phyloP scores from a whole-genome alignment of 2,888 invertebrate species.

The Neuroscelio doddi region DNA sequence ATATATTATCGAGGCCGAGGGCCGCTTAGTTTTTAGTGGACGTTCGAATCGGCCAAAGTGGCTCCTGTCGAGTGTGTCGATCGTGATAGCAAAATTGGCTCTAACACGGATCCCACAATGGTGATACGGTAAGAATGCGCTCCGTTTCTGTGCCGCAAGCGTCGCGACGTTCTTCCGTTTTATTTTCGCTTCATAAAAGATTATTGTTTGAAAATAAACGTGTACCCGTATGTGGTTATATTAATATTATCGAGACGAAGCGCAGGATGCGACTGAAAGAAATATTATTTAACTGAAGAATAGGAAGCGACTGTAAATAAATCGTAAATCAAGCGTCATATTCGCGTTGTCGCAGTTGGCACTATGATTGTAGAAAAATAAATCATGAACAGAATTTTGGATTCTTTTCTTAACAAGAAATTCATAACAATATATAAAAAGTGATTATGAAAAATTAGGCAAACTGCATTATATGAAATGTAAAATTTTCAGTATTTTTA shows the following conservation, averaged over 20 bases:
- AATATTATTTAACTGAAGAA: background rate
- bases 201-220: background rate
- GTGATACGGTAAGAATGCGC: slow-evolving; percentile 65
- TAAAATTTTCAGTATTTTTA: too few species aligned
- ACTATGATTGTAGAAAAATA: too few species aligned
- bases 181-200: slow-evolving; percentile 1
- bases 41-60: slow-evolving; percentile 50
- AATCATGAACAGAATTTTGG: too few species aligned
- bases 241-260: background rate
- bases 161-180: background rate
- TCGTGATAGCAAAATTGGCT: slow-evolving; percentile 64
- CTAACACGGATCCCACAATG: slow-evolving; percentile 69
- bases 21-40: slow-evolving; percentile 13
- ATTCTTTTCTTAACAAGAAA: background rate
- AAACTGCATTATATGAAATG: too few species aligned
- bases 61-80: slow-evolving; percentile 60
- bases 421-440: too few species aligned
- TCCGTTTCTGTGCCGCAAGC: slow-evolving; percentile 1
- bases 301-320: slow-evolving; percentile 26
- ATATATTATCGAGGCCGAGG: background rate
- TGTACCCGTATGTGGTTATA: background rate
- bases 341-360: too few species aligned
- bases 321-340: slow-evolving; percentile 31
- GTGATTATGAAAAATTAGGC: too few species aligned
- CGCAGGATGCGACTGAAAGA: background rate